A percentile compares a stretch with the other conserved stretches of the same genome.
phyloP scores from a whole-genome alignment of 2,888 invertebrate genomes.

The Polymixis lichenea region DNA sequence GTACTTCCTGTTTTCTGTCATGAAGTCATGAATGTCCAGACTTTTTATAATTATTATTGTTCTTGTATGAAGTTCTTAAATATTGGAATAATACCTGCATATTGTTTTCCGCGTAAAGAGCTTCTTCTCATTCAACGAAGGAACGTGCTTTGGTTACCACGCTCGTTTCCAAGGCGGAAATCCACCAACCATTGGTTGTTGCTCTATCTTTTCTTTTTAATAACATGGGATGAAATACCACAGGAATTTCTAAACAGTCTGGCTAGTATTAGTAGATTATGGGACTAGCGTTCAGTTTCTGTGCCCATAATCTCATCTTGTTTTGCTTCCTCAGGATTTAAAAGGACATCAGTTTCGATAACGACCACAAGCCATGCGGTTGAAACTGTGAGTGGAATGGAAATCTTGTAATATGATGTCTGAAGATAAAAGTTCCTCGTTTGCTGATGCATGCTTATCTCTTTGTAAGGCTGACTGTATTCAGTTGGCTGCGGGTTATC shows the following conservation, averaged over 20 bases:
- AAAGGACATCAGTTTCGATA: not conserved
- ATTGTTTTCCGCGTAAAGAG: not conserved
- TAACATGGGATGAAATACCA: not conserved
- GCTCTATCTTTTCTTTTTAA: not conserved
- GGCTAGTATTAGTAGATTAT: too few relatives aligned
- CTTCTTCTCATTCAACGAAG: not conserved
- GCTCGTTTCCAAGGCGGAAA: not conserved
- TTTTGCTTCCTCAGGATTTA: not conserved
- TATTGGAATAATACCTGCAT: too few relatives aligned
- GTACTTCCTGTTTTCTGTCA: not conserved
- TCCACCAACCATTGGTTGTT: too few relatives aligned
- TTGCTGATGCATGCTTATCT: constrained; percentile 8
- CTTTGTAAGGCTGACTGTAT: not conserved
- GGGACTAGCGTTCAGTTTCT: too few relatives aligned
- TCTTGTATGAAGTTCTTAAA: not conserved
- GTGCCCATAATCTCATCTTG: not conserved
- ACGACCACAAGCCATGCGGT: not conserved
- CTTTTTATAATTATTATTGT: constrained; percentile 1
- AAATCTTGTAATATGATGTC: not conserved
- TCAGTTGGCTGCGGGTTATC: not conserved
- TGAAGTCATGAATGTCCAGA: constrained; percentile 1
- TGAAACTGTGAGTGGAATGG: not conserved
- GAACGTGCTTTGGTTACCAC: too few relatives aligned
- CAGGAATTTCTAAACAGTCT: too few relatives aligned
- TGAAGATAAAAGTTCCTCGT: not conserved